phyloP scores from a whole-genome alignment of 2,113 vertebrate genomes.

The Ammodytes dubius region DNA sequence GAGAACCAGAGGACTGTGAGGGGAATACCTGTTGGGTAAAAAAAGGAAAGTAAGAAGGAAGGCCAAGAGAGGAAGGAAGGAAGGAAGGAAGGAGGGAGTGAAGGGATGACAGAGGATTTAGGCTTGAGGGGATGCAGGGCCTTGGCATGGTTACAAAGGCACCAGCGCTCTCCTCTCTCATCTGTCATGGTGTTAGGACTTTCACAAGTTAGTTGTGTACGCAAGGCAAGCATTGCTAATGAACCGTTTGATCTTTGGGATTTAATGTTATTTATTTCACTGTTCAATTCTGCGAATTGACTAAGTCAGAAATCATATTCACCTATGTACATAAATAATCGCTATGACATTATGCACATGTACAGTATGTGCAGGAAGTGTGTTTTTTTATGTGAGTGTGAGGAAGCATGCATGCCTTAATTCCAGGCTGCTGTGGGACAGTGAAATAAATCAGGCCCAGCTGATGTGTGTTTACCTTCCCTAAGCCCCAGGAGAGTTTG shows the following conservation, averaged over 20 bases:
- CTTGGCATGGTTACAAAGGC: conserved; percentile 78
- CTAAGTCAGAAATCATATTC: conserved; percentile 25
- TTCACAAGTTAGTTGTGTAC: conserved; percentile 42
- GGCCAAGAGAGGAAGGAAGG: conserved; percentile 38
- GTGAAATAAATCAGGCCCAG: conserved; percentile 84
- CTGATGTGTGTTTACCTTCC: conserved; percentile 85
- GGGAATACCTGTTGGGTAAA: conserved; percentile 51
- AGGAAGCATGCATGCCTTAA: conserved; percentile 60
- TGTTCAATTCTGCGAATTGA: conserved; percentile 26
- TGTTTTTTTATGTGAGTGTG: conserved; percentile 6
- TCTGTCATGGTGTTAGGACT: conserved; percentile 43
- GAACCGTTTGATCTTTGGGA: conserved; percentile 40
- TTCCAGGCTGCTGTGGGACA: conserved; percentile 82
- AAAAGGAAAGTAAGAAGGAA: conserved; percentile 14
- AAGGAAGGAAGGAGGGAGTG: conserved; percentile 44
- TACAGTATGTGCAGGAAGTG: background rate
- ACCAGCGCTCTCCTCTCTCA: conserved; percentile 31
- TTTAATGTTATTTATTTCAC: conserved; percentile 23
- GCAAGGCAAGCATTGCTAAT: conserved; percentile 19
- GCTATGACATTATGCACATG: background rate
- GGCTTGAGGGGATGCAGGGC: conserved; percentile 60
- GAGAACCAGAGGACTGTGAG: conserved; percentile 64
- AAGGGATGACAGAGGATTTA: conserved; percentile 50
- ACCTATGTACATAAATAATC: conserved; percentile 4
- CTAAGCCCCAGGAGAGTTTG: conserved; percentile 77